Base-by-base conservation (phyloP, 1,140 invertebrate species). In the Plectus sambesii region DNA sequence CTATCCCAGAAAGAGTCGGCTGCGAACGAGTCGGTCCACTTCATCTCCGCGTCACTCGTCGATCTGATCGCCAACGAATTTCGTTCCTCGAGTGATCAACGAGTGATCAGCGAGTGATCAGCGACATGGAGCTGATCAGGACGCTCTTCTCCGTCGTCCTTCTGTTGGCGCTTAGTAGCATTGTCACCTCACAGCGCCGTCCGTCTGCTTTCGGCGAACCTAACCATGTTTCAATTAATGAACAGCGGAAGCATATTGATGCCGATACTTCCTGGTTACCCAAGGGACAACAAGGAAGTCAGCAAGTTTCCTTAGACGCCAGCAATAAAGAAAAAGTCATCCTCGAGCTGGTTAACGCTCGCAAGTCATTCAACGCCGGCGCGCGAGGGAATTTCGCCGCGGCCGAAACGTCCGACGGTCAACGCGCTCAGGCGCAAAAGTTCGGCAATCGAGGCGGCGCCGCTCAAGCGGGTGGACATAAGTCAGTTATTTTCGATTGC, bases 381-480 rank as follows among this genome's bases (percentile, higher is more conserved):
- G 58, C 63, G 2, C 51, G 61, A 33, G 64, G 64, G 47, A 67
- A 67, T 49, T 43, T 66, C 24, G 64, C 64, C 6, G 66, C 51
- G 1, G 64, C 64, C 6, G 63, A 67, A 49, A 59, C 51, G 3
- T 54, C 39, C 20, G 63, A 57, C 35, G 64, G 64, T 4, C 45
- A 69, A 19, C 48, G 66, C 22, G 65, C 66, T 5, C 64, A 67
- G 47, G 63, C 64, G 2, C 64, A 67, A 43, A 49, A 56, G 19
- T 68, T 67, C 42, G 64, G 64, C 8, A 63, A 67, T 33, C 60
- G 61, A 35, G 64, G 64, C 36, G 64, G 64, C 25, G 23, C 69
- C 12, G 64, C 64, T 9, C 62, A 62, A 24, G 61, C 53, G 24
- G 64, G 51, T 20, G 66, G 66, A 6, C 64, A 67, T 42, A 67